A percentile compares a stretch with the other conserved stretches of the same genome.
These are phyloP conservation scores for Mythimna impura DNA, from an alignment of 2,888 invertebrate genomes.

Conservation along the genomic window DNA sequence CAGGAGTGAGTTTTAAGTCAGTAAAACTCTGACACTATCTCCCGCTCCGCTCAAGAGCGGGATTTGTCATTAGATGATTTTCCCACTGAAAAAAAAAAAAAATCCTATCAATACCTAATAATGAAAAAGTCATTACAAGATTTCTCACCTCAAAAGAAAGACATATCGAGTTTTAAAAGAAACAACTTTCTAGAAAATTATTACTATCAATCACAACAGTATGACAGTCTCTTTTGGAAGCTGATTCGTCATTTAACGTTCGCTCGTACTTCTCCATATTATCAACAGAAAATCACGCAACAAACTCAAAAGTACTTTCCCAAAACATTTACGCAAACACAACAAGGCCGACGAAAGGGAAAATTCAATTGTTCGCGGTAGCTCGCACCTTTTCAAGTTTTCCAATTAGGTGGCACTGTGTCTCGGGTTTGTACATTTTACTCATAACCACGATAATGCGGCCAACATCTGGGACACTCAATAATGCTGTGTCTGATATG, in stretches of 20 bases:
- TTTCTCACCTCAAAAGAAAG: too few species aligned
- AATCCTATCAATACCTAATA: too few species aligned
- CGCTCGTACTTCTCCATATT: background rate
- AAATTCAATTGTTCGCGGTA: conserved; percentile 79
- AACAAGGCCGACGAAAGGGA: conserved; percentile 53
- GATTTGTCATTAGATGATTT: too few species aligned
- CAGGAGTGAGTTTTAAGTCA: too few species aligned
- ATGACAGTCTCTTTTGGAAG: background rate
- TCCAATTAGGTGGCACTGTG: conserved; percentile 82
- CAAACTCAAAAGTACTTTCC: conserved; percentile 34
- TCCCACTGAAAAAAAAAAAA: too few species aligned
- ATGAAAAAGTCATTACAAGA: too few species aligned
- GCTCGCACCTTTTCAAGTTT: conserved; percentile 83
- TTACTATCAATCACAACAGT: background rate
- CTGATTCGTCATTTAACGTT: background rate
- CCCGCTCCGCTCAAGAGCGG: too few species aligned
- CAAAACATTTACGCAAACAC: conserved; percentile 57
- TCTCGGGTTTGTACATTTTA: conserved; percentile 77
- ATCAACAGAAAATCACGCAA: conserved; percentile 23
- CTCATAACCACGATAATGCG: conserved; percentile 78
- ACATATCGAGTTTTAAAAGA: too few species aligned
- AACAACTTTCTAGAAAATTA: too few species aligned
- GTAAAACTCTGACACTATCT: too few species aligned
- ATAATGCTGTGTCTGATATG: conserved; percentile 67
- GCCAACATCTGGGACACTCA: conserved; percentile 76